phyloP scores from a whole-genome alignment of 2,797 vertebrate genomes.

The Malurus leucopterus region DNA sequence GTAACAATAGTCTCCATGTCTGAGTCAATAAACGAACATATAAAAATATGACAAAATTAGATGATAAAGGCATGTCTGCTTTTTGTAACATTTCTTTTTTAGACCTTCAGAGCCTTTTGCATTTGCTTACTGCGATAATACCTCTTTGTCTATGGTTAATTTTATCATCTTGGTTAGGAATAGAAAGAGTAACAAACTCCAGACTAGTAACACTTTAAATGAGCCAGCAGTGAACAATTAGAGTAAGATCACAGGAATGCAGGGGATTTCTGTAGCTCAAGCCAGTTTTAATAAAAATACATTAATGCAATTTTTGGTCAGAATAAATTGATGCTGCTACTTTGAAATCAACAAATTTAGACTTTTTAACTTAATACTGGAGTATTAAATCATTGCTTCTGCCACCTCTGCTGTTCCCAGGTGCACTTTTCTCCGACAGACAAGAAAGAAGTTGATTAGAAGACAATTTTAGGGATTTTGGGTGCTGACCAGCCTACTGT shows the following conservation, averaged over 20 bases:
- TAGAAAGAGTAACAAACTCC: background rate
- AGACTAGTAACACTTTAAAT: background rate
- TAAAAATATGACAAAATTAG: slow-evolving; percentile 18
- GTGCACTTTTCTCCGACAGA: background rate
- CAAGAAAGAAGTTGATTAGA: background rate
- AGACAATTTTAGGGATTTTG: background rate
- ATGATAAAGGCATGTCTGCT: background rate
- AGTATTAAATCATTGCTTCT: background rate
- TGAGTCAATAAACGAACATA: background rate
- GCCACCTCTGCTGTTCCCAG: background rate
- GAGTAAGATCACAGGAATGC: background rate
- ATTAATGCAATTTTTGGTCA: background rate
- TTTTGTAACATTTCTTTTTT: background rate
- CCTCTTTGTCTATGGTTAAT: background rate
- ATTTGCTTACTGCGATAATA: background rate
- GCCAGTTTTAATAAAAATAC: background rate
- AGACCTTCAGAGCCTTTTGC: background rate
- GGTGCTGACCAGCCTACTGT: background rate
- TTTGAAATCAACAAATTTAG: background rate
- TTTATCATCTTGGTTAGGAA: background rate
- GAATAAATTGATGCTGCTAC: background rate
- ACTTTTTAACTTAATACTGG: background rate
- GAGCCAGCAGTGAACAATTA: background rate
- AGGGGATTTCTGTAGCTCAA: background rate
- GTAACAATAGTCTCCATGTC: background rate